phyloP scores from a whole-genome alignment of 2,888 invertebrate species.

The Branchellion lobata region DNA sequence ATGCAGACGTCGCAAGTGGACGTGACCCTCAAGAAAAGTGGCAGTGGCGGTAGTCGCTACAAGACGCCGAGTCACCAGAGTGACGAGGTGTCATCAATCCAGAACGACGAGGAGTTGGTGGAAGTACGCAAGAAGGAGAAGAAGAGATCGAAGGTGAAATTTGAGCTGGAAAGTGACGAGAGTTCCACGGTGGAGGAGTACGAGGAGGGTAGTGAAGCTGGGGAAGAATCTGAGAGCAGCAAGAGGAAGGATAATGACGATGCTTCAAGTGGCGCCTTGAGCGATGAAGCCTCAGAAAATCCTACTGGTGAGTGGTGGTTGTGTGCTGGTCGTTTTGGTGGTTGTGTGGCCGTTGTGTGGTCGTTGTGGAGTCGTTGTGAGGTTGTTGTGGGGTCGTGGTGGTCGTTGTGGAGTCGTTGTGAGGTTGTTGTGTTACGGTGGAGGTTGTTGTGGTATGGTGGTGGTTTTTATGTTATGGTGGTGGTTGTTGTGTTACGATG shows the following conservation, averaged over 20 bases:
- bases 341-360: no score
- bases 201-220: neutral
- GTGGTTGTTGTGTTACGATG: no score
- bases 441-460: no score
- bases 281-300: neutral
- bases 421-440: no score
- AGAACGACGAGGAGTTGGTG: neutral
- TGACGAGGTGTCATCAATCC: neutral
- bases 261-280: neutral
- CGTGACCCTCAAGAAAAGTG: neutral
- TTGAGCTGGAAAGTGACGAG: conserved; percentile 9
- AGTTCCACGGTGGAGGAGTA: conserved; percentile 1
- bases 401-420: no score
- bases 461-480: no score
- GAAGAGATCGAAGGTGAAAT: conserved; percentile 9
- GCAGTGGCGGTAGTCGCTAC: neutral
- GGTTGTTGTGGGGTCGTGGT: no score
- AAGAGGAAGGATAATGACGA: neutral
- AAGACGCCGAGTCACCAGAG: neutral
- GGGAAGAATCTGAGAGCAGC: neutral
- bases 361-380: no score
- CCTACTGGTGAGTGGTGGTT: neutral
- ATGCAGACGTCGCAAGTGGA: neutral
- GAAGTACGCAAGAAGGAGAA: neutral
- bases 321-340: no score